phyloP scores from a whole-genome alignment of 2,888 invertebrate genomes.

The Andrena praecox region DNA sequence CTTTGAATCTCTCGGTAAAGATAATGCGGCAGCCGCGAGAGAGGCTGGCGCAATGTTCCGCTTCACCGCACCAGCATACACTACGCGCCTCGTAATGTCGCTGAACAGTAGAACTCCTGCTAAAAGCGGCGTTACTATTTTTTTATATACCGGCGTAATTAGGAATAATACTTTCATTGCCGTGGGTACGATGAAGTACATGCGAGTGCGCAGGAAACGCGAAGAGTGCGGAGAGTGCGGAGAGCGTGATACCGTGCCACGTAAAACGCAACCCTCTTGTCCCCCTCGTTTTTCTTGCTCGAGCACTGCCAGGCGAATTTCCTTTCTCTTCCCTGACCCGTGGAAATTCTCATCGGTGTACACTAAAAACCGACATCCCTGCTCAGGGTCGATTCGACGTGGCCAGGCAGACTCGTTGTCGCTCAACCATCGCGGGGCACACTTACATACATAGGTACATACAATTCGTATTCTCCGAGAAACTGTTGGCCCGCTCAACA shows the following conservation, averaged over 20 bases:
- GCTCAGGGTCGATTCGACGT: too few relatives aligned
- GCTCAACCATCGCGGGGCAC: too few relatives aligned
- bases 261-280: slow-evolving; percentile 41
- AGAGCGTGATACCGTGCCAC: slow-evolving; percentile 2
- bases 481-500: too few relatives aligned
- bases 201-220: slow-evolving; percentile 1
- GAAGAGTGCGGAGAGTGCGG: neutral
- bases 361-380: neutral
- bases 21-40: neutral
- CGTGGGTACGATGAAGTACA: slow-evolving; percentile 40
- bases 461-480: too few relatives aligned
- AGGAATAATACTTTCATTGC: slow-evolving; percentile 63
- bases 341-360: slow-evolving; percentile 19
- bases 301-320: neutral
- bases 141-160: slow-evolving; percentile 62
- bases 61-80: neutral
- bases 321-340: neutral
- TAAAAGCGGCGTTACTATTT: slow-evolving; percentile 57
- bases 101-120: slow-evolving; percentile 27
- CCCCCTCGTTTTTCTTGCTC: slow-evolving; percentile 46
- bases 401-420: too few relatives aligned
- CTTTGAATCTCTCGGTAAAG: neutral
- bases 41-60: neutral
- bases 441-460: too few relatives aligned
- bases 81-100: neutral